Conservation (phyloP, 2,113 vertebrate genomes). For the Platichthys stellatus region DNA sequence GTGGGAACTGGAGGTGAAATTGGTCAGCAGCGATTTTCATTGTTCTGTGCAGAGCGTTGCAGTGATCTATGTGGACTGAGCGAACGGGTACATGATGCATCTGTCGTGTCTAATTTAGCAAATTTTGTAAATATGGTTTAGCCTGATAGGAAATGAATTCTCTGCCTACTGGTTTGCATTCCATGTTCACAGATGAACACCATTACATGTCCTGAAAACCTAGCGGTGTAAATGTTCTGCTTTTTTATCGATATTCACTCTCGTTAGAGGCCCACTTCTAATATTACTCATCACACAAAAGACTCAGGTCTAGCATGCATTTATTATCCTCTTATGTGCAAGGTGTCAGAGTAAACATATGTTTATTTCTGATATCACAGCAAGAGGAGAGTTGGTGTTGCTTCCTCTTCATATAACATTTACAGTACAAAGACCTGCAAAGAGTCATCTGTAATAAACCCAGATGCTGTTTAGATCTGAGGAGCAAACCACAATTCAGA, state of each 20-base stretch:
- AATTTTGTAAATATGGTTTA: constrained; percentile 19
- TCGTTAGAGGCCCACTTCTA: constrained; percentile 24
- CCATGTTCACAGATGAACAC: constrained; percentile 22
- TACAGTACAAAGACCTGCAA: constrained; percentile 11
- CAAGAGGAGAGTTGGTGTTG: constrained; percentile 22
- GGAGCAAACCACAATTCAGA: constrained; percentile 37
- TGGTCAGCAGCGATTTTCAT: constrained; percentile 11
- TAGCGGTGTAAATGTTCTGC: constrained; percentile 32
- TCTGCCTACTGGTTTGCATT: constrained; percentile 4
- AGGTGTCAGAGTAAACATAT: constrained; percentile 32
- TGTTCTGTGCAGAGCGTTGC: background rate
- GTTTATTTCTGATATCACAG: constrained; percentile 20
- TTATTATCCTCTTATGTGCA: constrained; percentile 29
- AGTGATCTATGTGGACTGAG: constrained; percentile 1
- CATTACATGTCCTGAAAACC: constrained; percentile 13
- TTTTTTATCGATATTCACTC: constrained; percentile 39
- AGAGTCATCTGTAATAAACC: constrained; percentile 36
- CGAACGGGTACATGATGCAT: background rate
- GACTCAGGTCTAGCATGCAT: constrained; percentile 40
- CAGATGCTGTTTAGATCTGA: constrained; percentile 42
- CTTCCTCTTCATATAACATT: constrained; percentile 24
- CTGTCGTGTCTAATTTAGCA: background rate
- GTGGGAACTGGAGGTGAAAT: constrained; percentile 28
- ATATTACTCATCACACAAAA: constrained; percentile 33
- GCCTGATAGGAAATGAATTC: constrained; percentile 1